Percentiles rank a stretch among this genome's conserved stretches.
Evolutionary conservation across 2,797 vertebrate genomes (phyloP).

Genomic region (Anabas testudineus): DNA sequence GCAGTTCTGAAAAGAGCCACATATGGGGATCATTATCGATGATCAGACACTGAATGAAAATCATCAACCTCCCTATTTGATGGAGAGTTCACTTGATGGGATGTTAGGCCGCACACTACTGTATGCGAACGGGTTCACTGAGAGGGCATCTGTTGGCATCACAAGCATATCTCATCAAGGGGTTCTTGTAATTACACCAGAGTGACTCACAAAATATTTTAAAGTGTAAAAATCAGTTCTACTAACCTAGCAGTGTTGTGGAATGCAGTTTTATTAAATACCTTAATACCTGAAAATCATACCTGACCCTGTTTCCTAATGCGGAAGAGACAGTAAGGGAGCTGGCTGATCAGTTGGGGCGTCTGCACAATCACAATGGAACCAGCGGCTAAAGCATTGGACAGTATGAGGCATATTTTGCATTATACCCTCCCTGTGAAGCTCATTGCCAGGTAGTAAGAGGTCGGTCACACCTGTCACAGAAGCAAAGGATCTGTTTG

Average conservation of each 20-base stretch:
- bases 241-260: background rate
- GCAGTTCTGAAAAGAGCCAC: constrained; percentile 37
- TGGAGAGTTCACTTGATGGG: constrained; percentile 45
- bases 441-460: constrained; percentile 15
- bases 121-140: constrained; percentile 55
- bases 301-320: background rate
- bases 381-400: background rate
- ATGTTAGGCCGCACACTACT: constrained; percentile 18
- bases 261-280: background rate
- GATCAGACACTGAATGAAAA: constrained; percentile 57
- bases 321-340: constrained; percentile 5
- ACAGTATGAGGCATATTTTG: background rate
- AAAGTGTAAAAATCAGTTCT: background rate
- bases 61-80: constrained; percentile 63
- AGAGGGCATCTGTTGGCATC: constrained; percentile 51
- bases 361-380: background rate
- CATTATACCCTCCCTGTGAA: constrained; percentile 16
- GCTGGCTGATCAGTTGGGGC: background rate
- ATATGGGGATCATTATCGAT: constrained; percentile 57
- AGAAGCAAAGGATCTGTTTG: background rate
- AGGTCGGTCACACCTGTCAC: constrained; percentile 17
- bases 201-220: background rate
- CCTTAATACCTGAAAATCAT: background rate
- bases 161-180: constrained; percentile 7
- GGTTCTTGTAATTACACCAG: constrained; percentile 2